Conservation (phyloP, 2,888 invertebrate species). For the Drosophila quinaria region DNA sequence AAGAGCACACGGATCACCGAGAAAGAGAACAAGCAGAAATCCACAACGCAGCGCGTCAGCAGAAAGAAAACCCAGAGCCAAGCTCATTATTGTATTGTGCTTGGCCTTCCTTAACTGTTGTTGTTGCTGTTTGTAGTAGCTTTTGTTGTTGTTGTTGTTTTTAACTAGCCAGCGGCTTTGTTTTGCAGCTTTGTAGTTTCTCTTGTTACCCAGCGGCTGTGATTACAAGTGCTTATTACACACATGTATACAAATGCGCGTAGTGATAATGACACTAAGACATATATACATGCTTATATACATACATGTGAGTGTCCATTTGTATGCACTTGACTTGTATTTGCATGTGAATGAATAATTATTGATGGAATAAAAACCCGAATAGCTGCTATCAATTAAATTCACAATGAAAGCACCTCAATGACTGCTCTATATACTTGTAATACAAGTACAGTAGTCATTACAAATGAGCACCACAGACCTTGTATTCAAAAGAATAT, state of each 20-base stretch:
- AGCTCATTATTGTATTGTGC: conserved; percentile 53
- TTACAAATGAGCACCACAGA: background rate
- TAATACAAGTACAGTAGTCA: conserved; percentile 27
- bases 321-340: conserved; percentile 48
- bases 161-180: conserved; percentile 17
- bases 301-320: conserved; percentile 7
- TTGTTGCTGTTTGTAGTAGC: conserved; percentile 26
- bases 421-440: conserved; percentile 19
- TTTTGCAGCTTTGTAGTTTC: conserved; percentile 52
- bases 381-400: conserved; percentile 36
- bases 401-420: conserved; percentile 50
- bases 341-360: conserved; percentile 33
- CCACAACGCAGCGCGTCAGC: conserved; percentile 42
- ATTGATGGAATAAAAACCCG: conserved; percentile 39
- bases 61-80: conserved; percentile 51
- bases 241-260: background rate
- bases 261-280: conserved; percentile 30
- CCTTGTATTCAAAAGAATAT: background rate
- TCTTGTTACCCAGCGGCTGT: conserved; percentile 51
- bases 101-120: conserved; percentile 62
- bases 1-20: conserved; percentile 49
- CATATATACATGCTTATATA: background rate
- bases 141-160: conserved; percentile 34
- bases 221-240: conserved; percentile 50
- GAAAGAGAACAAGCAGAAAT: conserved; percentile 37